Evolutionary conservation across 2,888 invertebrate species (phyloP).

Genomic region (Drosophila paramelanica): DNA sequence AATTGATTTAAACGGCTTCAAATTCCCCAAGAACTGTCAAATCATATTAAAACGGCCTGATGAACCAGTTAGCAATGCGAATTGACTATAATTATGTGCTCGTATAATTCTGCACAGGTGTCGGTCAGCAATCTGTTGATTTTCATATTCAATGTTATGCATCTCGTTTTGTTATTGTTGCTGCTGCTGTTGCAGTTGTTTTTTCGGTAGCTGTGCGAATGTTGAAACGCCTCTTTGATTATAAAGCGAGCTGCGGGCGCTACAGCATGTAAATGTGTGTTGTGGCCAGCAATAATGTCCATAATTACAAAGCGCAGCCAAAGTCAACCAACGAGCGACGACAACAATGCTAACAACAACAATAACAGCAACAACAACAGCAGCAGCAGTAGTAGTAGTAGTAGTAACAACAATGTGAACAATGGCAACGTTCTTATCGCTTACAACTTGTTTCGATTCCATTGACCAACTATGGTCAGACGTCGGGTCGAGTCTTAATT

Average conservation of each 20-base stretch:
- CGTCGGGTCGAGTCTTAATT: conserved; percentile 57
- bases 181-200: conserved; percentile 21
- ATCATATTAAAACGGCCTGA: conserved; percentile 23
- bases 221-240: conserved; percentile 67
- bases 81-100: conserved; percentile 36
- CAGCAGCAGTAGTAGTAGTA: conserved; percentile 36
- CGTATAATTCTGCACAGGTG: conserved; percentile 38
- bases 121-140: conserved; percentile 31
- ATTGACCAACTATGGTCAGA: conserved; percentile 74
- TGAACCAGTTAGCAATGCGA: conserved; percentile 49
- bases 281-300: conserved; percentile 62
- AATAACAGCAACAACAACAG: conserved; percentile 29
- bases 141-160: conserved; percentile 32
- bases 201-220: conserved; percentile 69
- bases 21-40: conserved; percentile 9
- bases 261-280: conserved; percentile 69
- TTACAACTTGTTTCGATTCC: conserved; percentile 79
- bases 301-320: conserved; percentile 65
- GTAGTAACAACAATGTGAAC: conserved; percentile 42
- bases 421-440: conserved; percentile 74
- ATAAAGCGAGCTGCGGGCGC: conserved; percentile 53
- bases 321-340: conserved; percentile 69
- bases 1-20: conserved; percentile 4
- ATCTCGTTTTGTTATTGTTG: conserved; percentile 35
- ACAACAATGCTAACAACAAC: conserved; percentile 71